Evolutionary conservation across 2,797 vertebrate genomes (phyloP).

Genomic region (Australoheros facetus): DNA sequence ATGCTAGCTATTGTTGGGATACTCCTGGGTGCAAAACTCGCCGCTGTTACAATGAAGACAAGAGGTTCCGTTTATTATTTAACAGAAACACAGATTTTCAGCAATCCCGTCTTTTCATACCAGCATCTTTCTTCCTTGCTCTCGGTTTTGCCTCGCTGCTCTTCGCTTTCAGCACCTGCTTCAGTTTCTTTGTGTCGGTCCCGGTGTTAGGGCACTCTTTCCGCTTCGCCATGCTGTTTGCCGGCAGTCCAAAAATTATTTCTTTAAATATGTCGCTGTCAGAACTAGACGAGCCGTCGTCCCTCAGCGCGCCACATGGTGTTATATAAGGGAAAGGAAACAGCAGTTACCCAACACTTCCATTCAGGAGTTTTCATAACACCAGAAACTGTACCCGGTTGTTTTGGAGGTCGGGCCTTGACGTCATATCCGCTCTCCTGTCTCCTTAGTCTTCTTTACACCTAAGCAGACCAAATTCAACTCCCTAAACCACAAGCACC

Average conservation of each 20-base stretch:
- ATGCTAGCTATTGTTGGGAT: neutral
- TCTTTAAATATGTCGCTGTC: neutral
- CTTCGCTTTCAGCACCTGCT: slow-evolving; percentile 56
- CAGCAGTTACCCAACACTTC: slow-evolving; percentile 61
- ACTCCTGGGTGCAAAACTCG: no score
- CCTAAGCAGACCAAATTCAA: neutral
- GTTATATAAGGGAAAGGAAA: slow-evolving; percentile 10
- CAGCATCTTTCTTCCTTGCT: slow-evolving; percentile 55
- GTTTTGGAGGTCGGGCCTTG: slow-evolving; percentile 26
- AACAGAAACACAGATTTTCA: neutral
- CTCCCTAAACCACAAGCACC: neutral
- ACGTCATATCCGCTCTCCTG: slow-evolving; percentile 72
- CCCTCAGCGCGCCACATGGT: neutral
- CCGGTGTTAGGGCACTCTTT: slow-evolving; percentile 35
- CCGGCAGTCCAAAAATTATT: neutral
- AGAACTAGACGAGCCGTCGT: neutral
- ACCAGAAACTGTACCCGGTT: neutral
- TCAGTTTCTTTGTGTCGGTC: slow-evolving; percentile 71
- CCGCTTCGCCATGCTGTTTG: slow-evolving; percentile 77
- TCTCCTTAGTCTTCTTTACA: neutral
- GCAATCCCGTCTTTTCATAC: slow-evolving; percentile 40
- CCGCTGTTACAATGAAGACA: neutral
- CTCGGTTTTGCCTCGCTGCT: neutral
- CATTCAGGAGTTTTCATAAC: slow-evolving; percentile 70
- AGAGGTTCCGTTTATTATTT: neutral